These are phyloP conservation scores for Xenotilapia longispinis DNA, from an alignment of 2,113 vertebrate species.

Conservation along the genomic window DNA sequence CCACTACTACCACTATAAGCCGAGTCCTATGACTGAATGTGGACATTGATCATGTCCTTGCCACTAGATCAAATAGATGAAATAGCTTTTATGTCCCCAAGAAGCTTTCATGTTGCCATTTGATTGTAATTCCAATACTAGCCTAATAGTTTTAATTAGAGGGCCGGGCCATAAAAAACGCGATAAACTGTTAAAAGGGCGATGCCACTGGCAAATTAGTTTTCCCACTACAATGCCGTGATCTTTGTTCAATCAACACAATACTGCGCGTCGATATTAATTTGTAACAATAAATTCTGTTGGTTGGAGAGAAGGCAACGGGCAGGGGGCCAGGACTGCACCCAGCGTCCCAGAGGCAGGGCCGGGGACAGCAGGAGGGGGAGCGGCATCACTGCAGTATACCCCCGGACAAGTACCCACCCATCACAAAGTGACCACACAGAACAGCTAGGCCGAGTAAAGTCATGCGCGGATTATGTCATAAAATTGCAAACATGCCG, in stretches of 20 bases:
- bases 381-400: constrained; percentile 28
- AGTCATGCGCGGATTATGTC: not conserved
- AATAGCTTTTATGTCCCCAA: constrained; percentile 50
- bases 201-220: constrained; percentile 14
- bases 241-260: constrained; percentile 53
- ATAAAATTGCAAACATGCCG: not conserved
- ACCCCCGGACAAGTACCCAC: constrained; percentile 3
- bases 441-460: not conserved
- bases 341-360: constrained; percentile 28
- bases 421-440: constrained; percentile 3
- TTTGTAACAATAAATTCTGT: constrained; percentile 25
- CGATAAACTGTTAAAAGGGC: constrained; percentile 13
- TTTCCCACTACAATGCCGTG: constrained; percentile 2
- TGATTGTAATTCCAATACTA: constrained; percentile 43
- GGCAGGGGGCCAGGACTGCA: constrained; percentile 32
- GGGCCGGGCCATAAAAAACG: not conserved
- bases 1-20: constrained; percentile 77
- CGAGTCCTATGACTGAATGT: constrained; percentile 77
- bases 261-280: constrained; percentile 44
- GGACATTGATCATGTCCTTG: constrained; percentile 67
- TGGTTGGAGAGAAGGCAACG: constrained; percentile 19
- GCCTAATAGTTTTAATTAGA: constrained; percentile 42
- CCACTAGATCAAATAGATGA: constrained; percentile 46
- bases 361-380: constrained; percentile 40
- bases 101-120: constrained; percentile 49